A percentile compares a stretch with the other conserved stretches of the same genome.
phyloP scores from a whole-genome alignment of 92 coral and sea anemone genomes.

The Phenganax marumi region DNA sequence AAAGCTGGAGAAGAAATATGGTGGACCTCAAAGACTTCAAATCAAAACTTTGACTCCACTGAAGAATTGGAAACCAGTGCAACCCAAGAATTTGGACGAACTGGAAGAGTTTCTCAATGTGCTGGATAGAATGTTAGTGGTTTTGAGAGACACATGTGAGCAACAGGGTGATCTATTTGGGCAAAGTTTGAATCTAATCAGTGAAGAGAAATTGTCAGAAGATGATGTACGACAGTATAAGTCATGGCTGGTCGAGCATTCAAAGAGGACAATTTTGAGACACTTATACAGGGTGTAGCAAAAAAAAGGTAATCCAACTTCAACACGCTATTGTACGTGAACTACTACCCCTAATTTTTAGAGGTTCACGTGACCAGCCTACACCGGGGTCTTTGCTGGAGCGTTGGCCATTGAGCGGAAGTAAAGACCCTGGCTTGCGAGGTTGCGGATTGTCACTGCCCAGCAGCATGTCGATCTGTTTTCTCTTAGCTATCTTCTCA shows the following conservation, averaged over 20 bases:
- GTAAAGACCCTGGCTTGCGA: no score
- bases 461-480: constrained; percentile 49
- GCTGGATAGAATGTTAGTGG: background rate
- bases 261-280: constrained; percentile 39
- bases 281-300: constrained; percentile 34
- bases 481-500: constrained; percentile 43
- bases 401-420: no score
- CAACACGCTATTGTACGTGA: no score
- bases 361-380: no score
- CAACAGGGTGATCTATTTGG: constrained; percentile 29
- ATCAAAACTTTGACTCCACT: background rate
- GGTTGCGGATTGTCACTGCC: constrained; percentile 60
- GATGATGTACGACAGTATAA: constrained; percentile 54
- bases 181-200: constrained; percentile 27
- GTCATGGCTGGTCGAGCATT: constrained; percentile 48
- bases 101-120: constrained; percentile 3
- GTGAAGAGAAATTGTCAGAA: constrained; percentile 51
- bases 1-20: no score
- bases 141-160: background rate
- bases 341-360: no score
- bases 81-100: background rate
- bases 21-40: no score
- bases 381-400: no score
- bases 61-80: background rate
- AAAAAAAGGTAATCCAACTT: no score